phyloP scores from a whole-genome alignment of 2,797 vertebrate species.

The Sarcoramphus papa region DNA sequence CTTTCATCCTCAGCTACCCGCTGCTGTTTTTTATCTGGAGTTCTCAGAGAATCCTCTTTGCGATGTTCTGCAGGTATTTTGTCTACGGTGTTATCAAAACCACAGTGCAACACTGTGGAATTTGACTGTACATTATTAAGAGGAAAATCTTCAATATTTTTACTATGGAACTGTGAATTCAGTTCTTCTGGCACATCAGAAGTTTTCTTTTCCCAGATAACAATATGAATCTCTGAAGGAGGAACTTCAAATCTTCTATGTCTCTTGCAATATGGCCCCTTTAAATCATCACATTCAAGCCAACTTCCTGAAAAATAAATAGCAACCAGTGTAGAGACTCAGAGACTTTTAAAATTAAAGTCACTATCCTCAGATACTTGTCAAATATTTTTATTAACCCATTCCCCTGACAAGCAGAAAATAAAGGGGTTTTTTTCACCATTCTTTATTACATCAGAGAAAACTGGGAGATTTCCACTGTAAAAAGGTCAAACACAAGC shows the following conservation, averaged over 20 bases:
- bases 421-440: neutral
- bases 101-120: neutral
- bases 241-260: constrained; percentile 74
- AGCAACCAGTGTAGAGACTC: constrained; percentile 13
- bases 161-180: neutral
- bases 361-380: neutral
- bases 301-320: constrained; percentile 79
- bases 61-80: neutral
- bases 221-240: constrained; percentile 83
- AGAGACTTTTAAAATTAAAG: neutral
- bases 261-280: constrained; percentile 75
- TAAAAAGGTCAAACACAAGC: neutral
- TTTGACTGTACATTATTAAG: neutral
- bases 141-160: neutral
- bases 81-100: neutral
- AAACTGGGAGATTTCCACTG: neutral
- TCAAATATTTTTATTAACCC: neutral
- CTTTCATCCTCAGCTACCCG: neutral
- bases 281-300: constrained; percentile 90
- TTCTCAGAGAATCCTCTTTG: neutral
- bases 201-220: constrained; percentile 85
- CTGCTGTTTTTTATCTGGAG: constrained; percentile 9
- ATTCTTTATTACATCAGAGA: neutral
- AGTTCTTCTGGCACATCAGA: neutral
- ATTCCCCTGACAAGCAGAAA: neutral